Percentiles rank a stretch among this genome's conserved stretches.
These are phyloP conservation scores for Ganaspis sp. DNA, from an alignment of 1,140 invertebrate genomes.

Conservation along the genomic window DNA sequence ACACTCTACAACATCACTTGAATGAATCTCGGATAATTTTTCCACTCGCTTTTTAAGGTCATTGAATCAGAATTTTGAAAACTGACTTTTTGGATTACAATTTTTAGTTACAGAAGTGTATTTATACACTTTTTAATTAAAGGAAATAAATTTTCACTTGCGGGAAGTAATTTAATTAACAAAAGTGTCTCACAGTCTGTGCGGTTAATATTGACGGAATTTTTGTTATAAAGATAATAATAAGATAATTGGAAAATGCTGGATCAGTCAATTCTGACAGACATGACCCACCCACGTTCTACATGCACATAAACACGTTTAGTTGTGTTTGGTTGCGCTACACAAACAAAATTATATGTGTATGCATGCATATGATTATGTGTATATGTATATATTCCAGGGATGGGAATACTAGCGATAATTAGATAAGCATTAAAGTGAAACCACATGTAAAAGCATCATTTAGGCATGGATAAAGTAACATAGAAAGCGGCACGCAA, in stretches of 20 bases:
- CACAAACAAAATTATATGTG: too few species aligned
- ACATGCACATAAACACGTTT: neutral
- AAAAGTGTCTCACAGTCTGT: neutral
- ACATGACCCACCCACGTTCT: constrained; percentile 7
- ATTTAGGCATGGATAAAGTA: too few species aligned
- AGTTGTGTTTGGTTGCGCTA: too few species aligned
- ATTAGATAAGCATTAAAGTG: too few species aligned
- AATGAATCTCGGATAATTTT: neutral
- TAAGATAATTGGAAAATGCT: constrained; percentile 11
- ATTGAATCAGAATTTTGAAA: neutral
- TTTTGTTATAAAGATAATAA: neutral
- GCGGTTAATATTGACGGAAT: neutral
- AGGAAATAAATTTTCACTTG: neutral
- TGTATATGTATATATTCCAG: too few species aligned
- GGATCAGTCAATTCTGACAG: neutral
- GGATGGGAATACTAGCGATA: too few species aligned
- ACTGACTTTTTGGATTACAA: neutral
- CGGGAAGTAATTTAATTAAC: neutral
- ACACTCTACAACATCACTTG: neutral
- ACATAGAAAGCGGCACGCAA: too few species aligned
- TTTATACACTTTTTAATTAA: neutral
- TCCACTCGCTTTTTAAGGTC: neutral
- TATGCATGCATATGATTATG: too few species aligned
- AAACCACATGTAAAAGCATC: too few species aligned
- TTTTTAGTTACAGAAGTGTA: too few species aligned